phyloP scores from a whole-genome alignment of 2,888 invertebrate species.

The Pocota personata region DNA sequence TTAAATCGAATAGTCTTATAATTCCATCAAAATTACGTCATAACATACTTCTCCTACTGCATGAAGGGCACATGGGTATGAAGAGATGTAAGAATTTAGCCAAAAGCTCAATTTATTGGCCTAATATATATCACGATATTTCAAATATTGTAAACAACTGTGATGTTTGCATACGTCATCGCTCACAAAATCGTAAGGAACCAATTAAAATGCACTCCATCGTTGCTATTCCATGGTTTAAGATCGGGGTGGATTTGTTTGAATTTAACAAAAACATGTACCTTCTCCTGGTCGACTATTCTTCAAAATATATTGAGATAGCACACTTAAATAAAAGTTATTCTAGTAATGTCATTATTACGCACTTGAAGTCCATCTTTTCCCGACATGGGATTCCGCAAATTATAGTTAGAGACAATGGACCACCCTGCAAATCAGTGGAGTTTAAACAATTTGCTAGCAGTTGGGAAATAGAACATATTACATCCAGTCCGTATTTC shows the following conservation, averaged over 20 bases:
- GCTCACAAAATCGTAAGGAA: too few relatives aligned
- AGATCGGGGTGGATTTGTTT: conserved; percentile 20
- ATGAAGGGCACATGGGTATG: conserved; percentile 75
- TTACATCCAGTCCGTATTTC: conserved; percentile 31
- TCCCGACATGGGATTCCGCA: conserved; percentile 12
- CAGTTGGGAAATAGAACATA: conserved; percentile 1
- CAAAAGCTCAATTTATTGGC: conserved; percentile 75
- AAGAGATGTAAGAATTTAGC: conserved; percentile 74
- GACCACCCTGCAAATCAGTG: not conserved
- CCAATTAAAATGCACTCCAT: conserved; percentile 4
- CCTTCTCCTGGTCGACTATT: conserved; percentile 30
- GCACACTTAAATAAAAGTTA: not conserved
- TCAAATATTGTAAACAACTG: conserved; percentile 39
- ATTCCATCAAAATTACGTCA: conserved; percentile 72
- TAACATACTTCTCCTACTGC: conserved; percentile 73
- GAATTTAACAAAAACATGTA: conserved; percentile 17
- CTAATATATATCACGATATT: conserved; percentile 41
- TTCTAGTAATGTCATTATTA: not conserved
- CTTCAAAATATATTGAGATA: conserved; percentile 37
- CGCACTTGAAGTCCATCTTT: not conserved
- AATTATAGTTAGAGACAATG: conserved; percentile 10
- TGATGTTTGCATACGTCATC: too few relatives aligned
- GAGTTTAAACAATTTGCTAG: not conserved
- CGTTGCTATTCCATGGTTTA: conserved; percentile 29
- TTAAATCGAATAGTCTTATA: conserved; percentile 49